Conservation (phyloP, 2,888 invertebrate species). For the Lasioglossum malachurum region DNA sequence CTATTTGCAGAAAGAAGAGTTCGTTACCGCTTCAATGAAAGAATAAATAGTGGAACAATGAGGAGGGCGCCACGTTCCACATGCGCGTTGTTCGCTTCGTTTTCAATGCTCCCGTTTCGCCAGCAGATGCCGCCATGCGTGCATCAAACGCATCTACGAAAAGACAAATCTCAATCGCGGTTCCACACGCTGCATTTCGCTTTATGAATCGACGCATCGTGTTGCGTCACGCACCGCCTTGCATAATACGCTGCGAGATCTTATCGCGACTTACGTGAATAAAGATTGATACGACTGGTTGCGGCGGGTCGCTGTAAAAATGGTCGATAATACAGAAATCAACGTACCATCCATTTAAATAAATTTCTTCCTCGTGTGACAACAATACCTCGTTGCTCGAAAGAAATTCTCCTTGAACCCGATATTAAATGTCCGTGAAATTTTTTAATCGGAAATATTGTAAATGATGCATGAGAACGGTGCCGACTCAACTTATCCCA, state of each 20-base stretch:
- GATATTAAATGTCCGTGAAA: background rate
- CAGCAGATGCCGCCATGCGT: conserved; percentile 40
- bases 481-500: background rate
- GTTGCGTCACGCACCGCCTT: conserved; percentile 26
- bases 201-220: conserved; percentile 41
- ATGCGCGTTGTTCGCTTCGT: background rate
- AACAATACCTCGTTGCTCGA: background rate
- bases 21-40: background rate
- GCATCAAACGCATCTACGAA: background rate
- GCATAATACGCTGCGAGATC: conserved; percentile 29
- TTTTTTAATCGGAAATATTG: background rate
- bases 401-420: background rate
- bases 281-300: conserved; percentile 18
- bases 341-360: conserved; percentile 7
- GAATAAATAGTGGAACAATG: background rate
- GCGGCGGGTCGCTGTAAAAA: background rate
- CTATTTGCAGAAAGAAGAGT: background rate
- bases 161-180: conserved; percentile 31
- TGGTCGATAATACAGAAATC: conserved; percentile 49
- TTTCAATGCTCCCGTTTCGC: background rate
- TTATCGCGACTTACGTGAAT: conserved; percentile 41
- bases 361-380: background rate
- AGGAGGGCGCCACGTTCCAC: conserved; percentile 32
- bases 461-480: background rate
- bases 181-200: conserved; percentile 27